Evolutionary conservation across 2,797 vertebrate species (phyloP).

Genomic region (Ctenopoma multispine): DNA sequence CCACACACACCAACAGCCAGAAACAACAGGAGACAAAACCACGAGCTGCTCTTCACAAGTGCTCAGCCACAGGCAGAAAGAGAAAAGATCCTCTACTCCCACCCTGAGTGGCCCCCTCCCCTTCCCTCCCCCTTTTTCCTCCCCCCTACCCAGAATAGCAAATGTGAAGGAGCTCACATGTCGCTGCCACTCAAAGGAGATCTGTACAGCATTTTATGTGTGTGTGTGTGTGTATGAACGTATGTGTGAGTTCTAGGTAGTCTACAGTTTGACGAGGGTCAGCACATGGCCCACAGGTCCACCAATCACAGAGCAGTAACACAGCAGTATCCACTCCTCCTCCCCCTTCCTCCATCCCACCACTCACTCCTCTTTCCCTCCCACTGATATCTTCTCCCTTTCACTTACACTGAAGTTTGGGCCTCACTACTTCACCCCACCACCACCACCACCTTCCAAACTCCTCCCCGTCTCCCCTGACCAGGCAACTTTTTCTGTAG

Average conservation of each 20-base stretch:
- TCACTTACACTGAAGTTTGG: conserved; percentile 10
- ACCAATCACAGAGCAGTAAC: conserved; percentile 62
- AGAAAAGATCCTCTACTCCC: conserved; percentile 59
- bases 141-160: conserved; percentile 82
- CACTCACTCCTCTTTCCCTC: conserved; percentile 46
- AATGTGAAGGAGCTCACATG: conserved; percentile 83
- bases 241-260: conserved; percentile 61
- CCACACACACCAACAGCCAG: conserved; percentile 40
- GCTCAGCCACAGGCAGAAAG: conserved; percentile 64
- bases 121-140: conserved; percentile 48
- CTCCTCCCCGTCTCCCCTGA: background rate
- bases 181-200: conserved; percentile 82
- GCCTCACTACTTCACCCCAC: conserved; percentile 9
- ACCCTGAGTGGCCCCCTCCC: conserved; percentile 46
- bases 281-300: conserved; percentile 45
- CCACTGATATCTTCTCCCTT: conserved; percentile 37
- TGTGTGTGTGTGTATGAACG: conserved; percentile 28
- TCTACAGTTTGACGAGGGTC: conserved; percentile 68
- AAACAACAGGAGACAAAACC: conserved; percentile 53
- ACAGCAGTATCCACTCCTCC: conserved; percentile 30
- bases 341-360: conserved; percentile 7
- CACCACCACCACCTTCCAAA: conserved; percentile 4
- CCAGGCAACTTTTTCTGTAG: conserved; percentile 11
- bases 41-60: conserved; percentile 62
- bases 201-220: conserved; percentile 41